Conservation (phyloP, 1,140 invertebrate species). For the Drosophila melanica region DNA sequence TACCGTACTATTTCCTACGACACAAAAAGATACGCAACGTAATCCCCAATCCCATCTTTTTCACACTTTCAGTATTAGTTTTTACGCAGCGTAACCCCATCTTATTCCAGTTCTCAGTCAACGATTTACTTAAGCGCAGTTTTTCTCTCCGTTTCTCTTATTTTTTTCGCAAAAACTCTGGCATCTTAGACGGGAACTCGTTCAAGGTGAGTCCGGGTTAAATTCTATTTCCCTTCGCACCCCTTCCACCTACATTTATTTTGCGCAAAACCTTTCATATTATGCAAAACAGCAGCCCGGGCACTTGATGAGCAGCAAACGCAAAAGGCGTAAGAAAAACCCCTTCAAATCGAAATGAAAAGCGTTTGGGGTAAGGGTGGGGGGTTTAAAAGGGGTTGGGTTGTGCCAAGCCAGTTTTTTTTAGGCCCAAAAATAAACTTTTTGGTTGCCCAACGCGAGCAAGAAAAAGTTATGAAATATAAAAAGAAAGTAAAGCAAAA, state of each 20-base stretch:
- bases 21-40: too few relatives aligned
- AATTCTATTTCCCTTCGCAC: slow-evolving; percentile 42
- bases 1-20: too few relatives aligned
- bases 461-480: slow-evolving; percentile 73
- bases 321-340: slow-evolving; percentile 28
- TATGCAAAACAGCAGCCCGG: slow-evolving; percentile 69
- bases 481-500: slow-evolving; percentile 54
- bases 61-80: background rate
- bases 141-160: background rate
- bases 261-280: slow-evolving; percentile 30
- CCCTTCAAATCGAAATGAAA: slow-evolving; percentile 65
- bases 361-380: background rate
- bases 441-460: slow-evolving; percentile 44
- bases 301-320: slow-evolving; percentile 46
- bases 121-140: slow-evolving; percentile 1
- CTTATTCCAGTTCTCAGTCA: background rate
- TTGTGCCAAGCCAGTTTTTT: slow-evolving; percentile 27
- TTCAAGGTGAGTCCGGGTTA: slow-evolving; percentile 45
- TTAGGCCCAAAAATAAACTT: slow-evolving; percentile 68
- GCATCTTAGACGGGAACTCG: slow-evolving; percentile 32
- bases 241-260: slow-evolving; percentile 1
- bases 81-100: background rate
- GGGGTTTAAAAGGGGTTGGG: slow-evolving; percentile 14
- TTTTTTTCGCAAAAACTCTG: slow-evolving; percentile 48
- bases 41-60: background rate